Evolutionary conservation across 92 coral and sea anemone species (phyloP).

Genomic region (Zoanthus solanderi): DNA sequence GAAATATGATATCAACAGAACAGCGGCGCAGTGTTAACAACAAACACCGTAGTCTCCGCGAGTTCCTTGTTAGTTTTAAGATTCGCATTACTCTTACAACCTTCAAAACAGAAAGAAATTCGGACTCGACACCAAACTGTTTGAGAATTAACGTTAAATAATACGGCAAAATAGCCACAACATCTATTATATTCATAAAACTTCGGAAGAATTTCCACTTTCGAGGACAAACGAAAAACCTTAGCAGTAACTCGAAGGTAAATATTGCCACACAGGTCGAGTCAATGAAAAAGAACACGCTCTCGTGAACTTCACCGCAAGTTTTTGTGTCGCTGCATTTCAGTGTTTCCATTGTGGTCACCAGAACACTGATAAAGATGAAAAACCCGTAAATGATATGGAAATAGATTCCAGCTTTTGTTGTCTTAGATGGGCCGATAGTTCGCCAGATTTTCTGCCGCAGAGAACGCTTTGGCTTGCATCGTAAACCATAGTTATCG

Average conservation of each 20-base stretch:
- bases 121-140: conserved; percentile 76
- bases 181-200: conserved; percentile 79
- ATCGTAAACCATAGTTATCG: conserved; percentile 62
- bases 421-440: conserved; percentile 88
- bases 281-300: conserved; percentile 71
- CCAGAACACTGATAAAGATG: conserved; percentile 79
- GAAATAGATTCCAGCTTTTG: conserved; percentile 83
- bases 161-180: conserved; percentile 80
- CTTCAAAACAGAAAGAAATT: conserved; percentile 77
- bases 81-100: conserved; percentile 83
- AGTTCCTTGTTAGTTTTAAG: conserved; percentile 84
- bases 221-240: conserved; percentile 85
- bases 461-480: conserved; percentile 77
- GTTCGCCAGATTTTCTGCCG: conserved; percentile 90
- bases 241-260: conserved; percentile 71
- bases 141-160: conserved; percentile 69
- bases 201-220: conserved; percentile 76
- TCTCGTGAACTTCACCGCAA: conserved; percentile 75
- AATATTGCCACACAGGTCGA: conserved; percentile 84
- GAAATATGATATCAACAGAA: conserved; percentile 81
- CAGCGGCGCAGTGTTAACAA: conserved; percentile 81
- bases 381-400: conserved; percentile 87
- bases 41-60: conserved; percentile 81
- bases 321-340: conserved; percentile 62
- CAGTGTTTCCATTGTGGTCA: conserved; percentile 83